Evolutionary conservation across 2,113 vertebrate genomes (phyloP).

Genomic region (Corynorhinus townsendii): DNA sequence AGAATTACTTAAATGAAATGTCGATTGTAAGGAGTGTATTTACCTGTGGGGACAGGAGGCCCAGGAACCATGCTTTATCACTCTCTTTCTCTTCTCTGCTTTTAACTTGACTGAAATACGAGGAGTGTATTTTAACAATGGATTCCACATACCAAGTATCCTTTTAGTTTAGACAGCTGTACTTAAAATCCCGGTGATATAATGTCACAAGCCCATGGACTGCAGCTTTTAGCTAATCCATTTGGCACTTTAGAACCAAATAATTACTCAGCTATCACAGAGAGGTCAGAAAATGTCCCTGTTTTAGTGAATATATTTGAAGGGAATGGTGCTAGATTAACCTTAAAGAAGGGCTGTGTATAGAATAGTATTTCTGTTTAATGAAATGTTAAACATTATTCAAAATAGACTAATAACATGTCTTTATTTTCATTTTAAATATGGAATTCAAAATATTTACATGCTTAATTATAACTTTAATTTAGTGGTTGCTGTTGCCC

Average conservation of each 20-base stretch:
- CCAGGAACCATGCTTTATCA: neutral
- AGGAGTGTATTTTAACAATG: neutral
- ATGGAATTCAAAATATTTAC: conserved; percentile 19
- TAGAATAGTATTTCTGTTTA: neutral
- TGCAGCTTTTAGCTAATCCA: conserved; percentile 16
- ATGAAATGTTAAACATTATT: conserved; percentile 32
- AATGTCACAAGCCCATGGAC: neutral
- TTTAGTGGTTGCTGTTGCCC: neutral
- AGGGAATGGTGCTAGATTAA: neutral
- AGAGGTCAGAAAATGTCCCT: neutral
- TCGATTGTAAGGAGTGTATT: neutral
- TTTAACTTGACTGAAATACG: neutral
- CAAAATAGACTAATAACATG: conserved; percentile 19
- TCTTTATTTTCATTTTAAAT: neutral
- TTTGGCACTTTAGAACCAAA: neutral
- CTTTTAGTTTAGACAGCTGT: neutral
- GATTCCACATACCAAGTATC: neutral
- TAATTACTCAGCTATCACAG: neutral
- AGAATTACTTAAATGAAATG: neutral
- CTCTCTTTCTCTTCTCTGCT: neutral
- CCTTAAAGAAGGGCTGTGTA: neutral
- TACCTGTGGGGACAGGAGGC: neutral
- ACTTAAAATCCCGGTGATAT: neutral
- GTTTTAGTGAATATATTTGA: neutral
- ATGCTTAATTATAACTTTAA: neutral